phyloP scores from a whole-genome alignment of 2,888 invertebrate genomes.

The Sclerodermus sp. region DNA sequence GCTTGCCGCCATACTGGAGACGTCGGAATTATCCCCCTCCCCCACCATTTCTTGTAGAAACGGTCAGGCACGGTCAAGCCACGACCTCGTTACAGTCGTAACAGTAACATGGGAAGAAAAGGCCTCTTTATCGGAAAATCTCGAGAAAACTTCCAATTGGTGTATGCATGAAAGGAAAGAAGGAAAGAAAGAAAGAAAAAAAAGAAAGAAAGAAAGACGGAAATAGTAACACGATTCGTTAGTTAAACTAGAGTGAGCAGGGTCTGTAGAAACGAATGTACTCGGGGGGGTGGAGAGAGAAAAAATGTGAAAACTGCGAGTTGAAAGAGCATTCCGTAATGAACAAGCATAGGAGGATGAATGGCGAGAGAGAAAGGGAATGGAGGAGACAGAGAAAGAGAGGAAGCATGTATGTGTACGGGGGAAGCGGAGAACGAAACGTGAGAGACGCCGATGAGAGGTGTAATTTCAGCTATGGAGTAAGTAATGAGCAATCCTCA shows the following conservation, averaged over 20 bases:
- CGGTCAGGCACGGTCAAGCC: background rate
- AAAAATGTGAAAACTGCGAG: too few species aligned
- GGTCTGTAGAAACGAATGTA: too few species aligned
- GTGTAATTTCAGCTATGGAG: conserved; percentile 43
- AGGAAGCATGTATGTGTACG: background rate
- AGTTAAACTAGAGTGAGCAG: too few species aligned
- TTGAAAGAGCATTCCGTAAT: too few species aligned
- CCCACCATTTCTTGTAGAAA: background rate
- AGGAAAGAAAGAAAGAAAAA: background rate
- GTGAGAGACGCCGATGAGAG: conserved; percentile 40
- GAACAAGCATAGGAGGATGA: background rate
- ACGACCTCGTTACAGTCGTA: background rate
- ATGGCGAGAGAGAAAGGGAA: conserved; percentile 2
- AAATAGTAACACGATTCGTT: too few species aligned
- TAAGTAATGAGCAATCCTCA: conserved; percentile 49
- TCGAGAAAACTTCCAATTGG: too few species aligned
- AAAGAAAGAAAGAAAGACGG: conserved; percentile 10
- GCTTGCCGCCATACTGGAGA: conserved; percentile 11
- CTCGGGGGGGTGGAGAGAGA: too few species aligned
- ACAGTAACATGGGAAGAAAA: background rate
- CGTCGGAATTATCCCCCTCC: conserved; percentile 1
- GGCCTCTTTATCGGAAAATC: too few species aligned
- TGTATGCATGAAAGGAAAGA: background rate
- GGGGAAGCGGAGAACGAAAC: conserved; percentile 20
- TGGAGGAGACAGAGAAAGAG: background rate